Base-by-base conservation (phyloP, 2,888 invertebrate species). In the Acanthosepion esculentum region DNA sequence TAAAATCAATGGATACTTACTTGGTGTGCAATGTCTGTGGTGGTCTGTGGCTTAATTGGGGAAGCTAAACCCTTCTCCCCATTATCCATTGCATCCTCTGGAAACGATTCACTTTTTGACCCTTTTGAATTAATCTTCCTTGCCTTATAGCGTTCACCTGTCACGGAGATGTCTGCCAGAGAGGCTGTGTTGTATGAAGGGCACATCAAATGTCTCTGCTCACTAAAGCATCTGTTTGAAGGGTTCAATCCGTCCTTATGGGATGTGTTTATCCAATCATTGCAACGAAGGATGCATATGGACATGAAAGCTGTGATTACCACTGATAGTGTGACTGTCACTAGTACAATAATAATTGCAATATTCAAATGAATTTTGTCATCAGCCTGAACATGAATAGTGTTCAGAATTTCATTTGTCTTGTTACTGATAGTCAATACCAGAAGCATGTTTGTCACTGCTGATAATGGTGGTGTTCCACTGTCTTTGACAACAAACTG, bases 1-100 rank as follows among this genome's bases (percentile, higher is more conserved):
- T 78, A 78, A 78, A 78, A 78, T 78, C 78, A 78, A 78, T 78
- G 78, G 78, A 78, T 78, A 78, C 78, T 78, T 78, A 78, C 78
- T 78, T 78, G 78, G 78, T 78, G 78, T 33, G 78, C 78, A 78
- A n/a, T 78, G 78, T 78, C 78, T 78, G 78, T 78, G n/a, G 78
- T 78, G n/a, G 78, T 78, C n/a, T 78, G 78, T 78, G 78, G 78
- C n/a, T 78, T 78, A 78, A 78, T n/a, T 15, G 78, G 78, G n/a
- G 78, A 78, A n/a, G n/a, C 78, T 78, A 78, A 78, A n/a, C 78
- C 78, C 18, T 78, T 78, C 78, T 78, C 78, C n/a, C 78, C n/a
- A 12, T 78, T 78, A 78, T 78, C 78, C 78, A 78, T 78, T 15
- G 78, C 78, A 78, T 78, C 78, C 78, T 78, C 78, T 33, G 78